A percentile compares a stretch with the other conserved stretches of the same genome.
These are phyloP conservation scores for Ephestia elutella DNA, from an alignment of 1,140 invertebrate genomes.

Conservation along the genomic window DNA sequence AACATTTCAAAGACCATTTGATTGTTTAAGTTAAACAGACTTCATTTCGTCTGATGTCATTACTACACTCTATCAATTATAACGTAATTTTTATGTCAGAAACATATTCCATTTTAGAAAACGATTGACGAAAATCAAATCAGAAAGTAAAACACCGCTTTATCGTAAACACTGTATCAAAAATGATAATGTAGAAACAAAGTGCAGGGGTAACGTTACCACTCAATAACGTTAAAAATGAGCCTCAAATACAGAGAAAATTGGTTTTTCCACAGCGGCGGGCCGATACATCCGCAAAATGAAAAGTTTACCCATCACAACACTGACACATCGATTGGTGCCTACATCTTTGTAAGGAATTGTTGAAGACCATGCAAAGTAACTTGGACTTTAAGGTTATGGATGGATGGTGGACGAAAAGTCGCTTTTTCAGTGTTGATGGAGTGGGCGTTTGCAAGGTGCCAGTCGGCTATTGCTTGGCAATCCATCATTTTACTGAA, in stretches of 20 bases:
- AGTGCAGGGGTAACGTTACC: slow-evolving; percentile 44
- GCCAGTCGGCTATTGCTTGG: slow-evolving; percentile 52
- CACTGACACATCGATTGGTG: slow-evolving; percentile 69
- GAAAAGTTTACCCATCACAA: slow-evolving; percentile 70
- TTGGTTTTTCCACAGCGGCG: slow-evolving; percentile 61
- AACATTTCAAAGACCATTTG: too few species aligned
- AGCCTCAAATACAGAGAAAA: slow-evolving; percentile 62
- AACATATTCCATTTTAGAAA: too few species aligned
- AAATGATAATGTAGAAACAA: slow-evolving; percentile 29
- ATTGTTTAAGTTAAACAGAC: too few species aligned
- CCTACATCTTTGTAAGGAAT: slow-evolving; percentile 69
- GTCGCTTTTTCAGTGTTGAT: slow-evolving; percentile 39
- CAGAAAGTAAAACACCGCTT: not conserved
- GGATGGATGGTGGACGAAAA: slow-evolving; percentile 22
- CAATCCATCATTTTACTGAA: slow-evolving; percentile 63
- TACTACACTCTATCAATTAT: too few species aligned
- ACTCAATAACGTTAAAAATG: slow-evolving; percentile 70
- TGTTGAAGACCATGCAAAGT: slow-evolving; percentile 49
- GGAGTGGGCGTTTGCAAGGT: slow-evolving; percentile 49
- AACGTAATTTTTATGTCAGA: too few species aligned
- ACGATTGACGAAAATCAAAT: too few species aligned
- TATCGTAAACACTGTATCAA: not conserved
- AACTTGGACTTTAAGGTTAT: slow-evolving; percentile 52
- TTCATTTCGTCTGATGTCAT: too few species aligned
- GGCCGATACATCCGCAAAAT: slow-evolving; percentile 65